Conservation (phyloP, 2,113 vertebrate genomes). For the Tretioscincus oriximinensis region DNA sequence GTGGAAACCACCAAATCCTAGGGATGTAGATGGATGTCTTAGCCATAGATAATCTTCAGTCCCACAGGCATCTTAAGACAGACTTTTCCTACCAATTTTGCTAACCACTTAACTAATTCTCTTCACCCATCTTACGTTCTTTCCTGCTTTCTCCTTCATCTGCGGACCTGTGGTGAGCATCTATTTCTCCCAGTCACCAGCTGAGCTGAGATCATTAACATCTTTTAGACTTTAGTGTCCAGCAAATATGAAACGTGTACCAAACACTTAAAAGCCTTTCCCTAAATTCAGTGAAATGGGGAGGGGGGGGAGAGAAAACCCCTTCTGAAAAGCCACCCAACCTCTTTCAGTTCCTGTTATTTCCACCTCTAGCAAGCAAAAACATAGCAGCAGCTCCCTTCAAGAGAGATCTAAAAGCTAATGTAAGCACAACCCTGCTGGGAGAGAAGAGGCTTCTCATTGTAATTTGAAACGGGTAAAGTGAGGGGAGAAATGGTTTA, state of each 20-base stretch:
- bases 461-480: slow-evolving; percentile 95
- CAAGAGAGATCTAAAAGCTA: slow-evolving; percentile 88
- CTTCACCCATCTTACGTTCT: slow-evolving; percentile 76
- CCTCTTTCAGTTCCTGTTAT: slow-evolving; percentile 77
- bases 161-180: slow-evolving; percentile 73
- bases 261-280: slow-evolving; percentile 73
- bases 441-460: slow-evolving; percentile 98
- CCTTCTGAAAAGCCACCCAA: slow-evolving; percentile 76
- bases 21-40: slow-evolving; percentile 64
- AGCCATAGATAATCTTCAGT: slow-evolving; percentile 75
- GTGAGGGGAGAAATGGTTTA: slow-evolving; percentile 76
- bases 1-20: slow-evolving; percentile 70
- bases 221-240: slow-evolving; percentile 75
- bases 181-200: slow-evolving; percentile 73
- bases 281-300: slow-evolving; percentile 70
- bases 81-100: slow-evolving; percentile 66
- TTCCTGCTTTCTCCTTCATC: slow-evolving; percentile 75
- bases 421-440: slow-evolving; percentile 89
- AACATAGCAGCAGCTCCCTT: slow-evolving; percentile 81
- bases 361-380: slow-evolving; percentile 89
- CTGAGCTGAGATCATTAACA: slow-evolving; percentile 77
- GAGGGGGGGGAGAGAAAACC: slow-evolving; percentile 40
- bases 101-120: slow-evolving; percentile 16
- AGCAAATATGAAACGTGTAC: slow-evolving; percentile 73
- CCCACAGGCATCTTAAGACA: slow-evolving; percentile 73